Base-by-base conservation (phyloP, 2,797 vertebrate genomes). In the Neosalanx taihuensis region DNA sequence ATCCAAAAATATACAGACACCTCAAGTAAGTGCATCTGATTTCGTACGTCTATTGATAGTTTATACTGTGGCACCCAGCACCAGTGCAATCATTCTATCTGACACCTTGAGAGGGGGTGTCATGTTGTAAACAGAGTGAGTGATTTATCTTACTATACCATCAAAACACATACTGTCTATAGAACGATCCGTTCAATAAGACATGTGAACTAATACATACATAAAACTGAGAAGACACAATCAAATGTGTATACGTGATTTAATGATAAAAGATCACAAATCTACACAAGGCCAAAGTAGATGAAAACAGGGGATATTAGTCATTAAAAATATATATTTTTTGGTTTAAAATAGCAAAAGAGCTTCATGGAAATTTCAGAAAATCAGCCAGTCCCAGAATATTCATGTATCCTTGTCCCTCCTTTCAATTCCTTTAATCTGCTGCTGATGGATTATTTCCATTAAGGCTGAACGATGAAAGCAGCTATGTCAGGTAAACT, bases 401-500 rank as follows among this genome's bases (percentile, higher is more conserved):
- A 70, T 69, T 66, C 59, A 31, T 67, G 68, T 29, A n/a, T 62
- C 73, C 37, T 71, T 63, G 53, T 51, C 53, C 63, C 31, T 57
- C 63, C 9, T 18, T 64, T 51, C 64, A 26, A 69, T 66, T 78
- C 69, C 35, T 77, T 71, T 71, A 17, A 46, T 70, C 73, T 78
- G 60, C 71, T 72, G 60, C 67, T 72, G 67, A 64, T 17, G 6
- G 67, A 17, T 29, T 41, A 5, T 33, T 15, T 30, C 35, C 15
- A 70, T 46, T 46, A 60, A 60, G 57, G 23, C 33, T 70, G 59
- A 81, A 77, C 68, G 78, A 83, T 85, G 78, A 87, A 85, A 83
- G 79, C 76, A 51, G 75, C 72, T 69, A n/a, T 62, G 71, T 60
- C 31, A 60, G 72, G 75, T 75, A 26, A 26, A 26, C 23, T 26